phyloP scores from a whole-genome alignment of 2,113 vertebrate genomes.

The Poecilia latipinna region DNA sequence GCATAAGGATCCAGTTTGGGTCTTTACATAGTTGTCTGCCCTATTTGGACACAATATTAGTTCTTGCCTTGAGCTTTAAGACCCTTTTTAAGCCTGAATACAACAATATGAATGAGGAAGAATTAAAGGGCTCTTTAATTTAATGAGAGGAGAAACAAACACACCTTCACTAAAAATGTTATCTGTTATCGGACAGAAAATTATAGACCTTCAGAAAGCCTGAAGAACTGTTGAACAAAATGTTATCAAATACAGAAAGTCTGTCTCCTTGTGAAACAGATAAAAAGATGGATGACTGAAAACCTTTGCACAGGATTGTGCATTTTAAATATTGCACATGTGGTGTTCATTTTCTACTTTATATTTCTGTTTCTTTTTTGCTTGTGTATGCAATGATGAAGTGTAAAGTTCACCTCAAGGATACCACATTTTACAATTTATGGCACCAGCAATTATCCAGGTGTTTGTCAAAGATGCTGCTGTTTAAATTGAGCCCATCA shows the following conservation, averaged over 20 bases:
- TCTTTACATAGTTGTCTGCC: background rate
- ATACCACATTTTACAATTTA: background rate
- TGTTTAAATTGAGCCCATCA: background rate
- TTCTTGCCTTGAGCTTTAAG: background rate
- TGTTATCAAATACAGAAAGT: background rate
- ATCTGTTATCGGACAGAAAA: background rate
- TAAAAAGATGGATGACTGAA: background rate
- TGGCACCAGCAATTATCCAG: background rate
- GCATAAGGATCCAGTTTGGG: background rate
- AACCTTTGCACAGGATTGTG: background rate
- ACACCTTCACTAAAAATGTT: background rate
- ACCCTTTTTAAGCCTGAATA: background rate
- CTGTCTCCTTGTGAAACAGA: background rate
- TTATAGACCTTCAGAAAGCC: background rate
- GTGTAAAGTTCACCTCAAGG: constrained; percentile 35
- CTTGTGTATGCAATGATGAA: constrained; percentile 23
- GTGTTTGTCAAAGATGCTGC: background rate
- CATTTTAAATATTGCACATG: constrained; percentile 13
- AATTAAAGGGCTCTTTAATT: background rate
- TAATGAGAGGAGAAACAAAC: background rate
- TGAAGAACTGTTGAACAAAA: background rate
- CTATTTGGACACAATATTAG: background rate
- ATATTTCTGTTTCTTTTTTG: constrained; percentile 13
- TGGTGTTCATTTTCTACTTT: constrained; percentile 13
- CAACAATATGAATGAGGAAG: background rate